Evolutionary conservation across 37 sponge, comb jelly and placozoan species (phyloP).

Genomic region (Crambe crambe): DNA sequence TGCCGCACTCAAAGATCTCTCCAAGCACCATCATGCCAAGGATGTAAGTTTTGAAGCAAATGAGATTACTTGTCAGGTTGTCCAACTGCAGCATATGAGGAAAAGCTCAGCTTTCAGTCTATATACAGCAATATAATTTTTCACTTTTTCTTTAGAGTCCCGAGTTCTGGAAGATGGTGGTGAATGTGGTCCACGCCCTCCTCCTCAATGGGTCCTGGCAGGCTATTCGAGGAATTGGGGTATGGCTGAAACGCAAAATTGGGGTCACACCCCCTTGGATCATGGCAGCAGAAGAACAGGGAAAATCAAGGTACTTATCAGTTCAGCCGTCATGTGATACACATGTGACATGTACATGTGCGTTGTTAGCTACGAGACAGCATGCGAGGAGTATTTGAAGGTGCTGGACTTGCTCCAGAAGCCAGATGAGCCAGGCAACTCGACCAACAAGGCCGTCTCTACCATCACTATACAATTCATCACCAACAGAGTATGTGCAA

Average conservation of each 20-base stretch:
- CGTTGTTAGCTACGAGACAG: constrained; percentile 62
- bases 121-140: neutral
- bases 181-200: constrained; percentile 72
- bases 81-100: no score
- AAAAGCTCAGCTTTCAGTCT: neutral
- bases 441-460: constrained; percentile 8
- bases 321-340: neutral
- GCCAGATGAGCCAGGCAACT: constrained; percentile 3
- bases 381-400: constrained; percentile 77
- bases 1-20: constrained; percentile 57
- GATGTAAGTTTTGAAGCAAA: constrained; percentile 13
- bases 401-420: constrained; percentile 48
- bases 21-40: neutral
- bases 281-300: constrained; percentile 71
- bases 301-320: constrained; percentile 55
- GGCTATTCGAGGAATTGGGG: constrained; percentile 68
- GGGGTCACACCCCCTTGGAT: constrained; percentile 68
- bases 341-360: no score
- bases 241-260: constrained; percentile 43
- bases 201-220: constrained; percentile 72
- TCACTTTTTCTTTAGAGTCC: constrained; percentile 20
- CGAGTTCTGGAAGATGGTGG: constrained; percentile 80
- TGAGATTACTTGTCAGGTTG: no score
- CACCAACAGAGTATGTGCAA: constrained; percentile 71
- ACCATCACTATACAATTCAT: constrained; percentile 52